Evolutionary conservation across 2,797 vertebrate genomes (phyloP).

Genomic region (Gadopsis bispinosus): DNA sequence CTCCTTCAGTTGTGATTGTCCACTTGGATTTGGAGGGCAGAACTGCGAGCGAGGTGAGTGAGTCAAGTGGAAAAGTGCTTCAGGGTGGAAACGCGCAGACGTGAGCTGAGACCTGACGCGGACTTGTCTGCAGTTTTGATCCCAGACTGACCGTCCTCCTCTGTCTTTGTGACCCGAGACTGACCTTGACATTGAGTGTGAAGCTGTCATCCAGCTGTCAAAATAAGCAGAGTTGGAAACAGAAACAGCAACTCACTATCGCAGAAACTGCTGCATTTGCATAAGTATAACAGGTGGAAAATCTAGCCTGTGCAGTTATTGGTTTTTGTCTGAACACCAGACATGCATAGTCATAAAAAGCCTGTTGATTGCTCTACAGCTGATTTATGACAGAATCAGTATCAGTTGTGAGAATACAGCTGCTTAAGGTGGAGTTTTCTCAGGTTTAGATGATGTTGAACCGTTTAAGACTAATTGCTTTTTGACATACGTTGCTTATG

Average conservation of each 20-base stretch:
- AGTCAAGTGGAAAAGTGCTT: background rate
- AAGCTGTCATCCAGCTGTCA: constrained; percentile 11
- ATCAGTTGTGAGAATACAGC: background rate
- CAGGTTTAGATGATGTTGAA: constrained; percentile 9
- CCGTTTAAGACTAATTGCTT: constrained; percentile 20
- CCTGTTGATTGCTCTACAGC: background rate
- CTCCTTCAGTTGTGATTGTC: constrained; percentile 92
- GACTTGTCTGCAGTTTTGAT: constrained; percentile 12
- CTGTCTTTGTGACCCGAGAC: background rate
- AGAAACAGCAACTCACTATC: background rate
- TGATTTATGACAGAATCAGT: background rate
- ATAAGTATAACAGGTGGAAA: constrained; percentile 11
- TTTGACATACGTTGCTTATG: constrained; percentile 30
- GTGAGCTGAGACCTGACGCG: background rate
- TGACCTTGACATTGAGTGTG: background rate
- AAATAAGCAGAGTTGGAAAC: constrained; percentile 13
- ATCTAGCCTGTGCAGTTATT: background rate
- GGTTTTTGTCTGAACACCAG: constrained; percentile 6
- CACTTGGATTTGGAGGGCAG: constrained; percentile 92
- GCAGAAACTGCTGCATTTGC: constrained; percentile 2
- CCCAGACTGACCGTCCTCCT: background rate
- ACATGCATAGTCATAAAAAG: background rate
- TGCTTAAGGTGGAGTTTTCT: constrained; percentile 20
- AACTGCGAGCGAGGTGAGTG: constrained; percentile 91
- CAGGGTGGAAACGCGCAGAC: background rate